Conservation (phyloP, 2,113 vertebrate genomes). For the Otolemur garnettii region DNA sequence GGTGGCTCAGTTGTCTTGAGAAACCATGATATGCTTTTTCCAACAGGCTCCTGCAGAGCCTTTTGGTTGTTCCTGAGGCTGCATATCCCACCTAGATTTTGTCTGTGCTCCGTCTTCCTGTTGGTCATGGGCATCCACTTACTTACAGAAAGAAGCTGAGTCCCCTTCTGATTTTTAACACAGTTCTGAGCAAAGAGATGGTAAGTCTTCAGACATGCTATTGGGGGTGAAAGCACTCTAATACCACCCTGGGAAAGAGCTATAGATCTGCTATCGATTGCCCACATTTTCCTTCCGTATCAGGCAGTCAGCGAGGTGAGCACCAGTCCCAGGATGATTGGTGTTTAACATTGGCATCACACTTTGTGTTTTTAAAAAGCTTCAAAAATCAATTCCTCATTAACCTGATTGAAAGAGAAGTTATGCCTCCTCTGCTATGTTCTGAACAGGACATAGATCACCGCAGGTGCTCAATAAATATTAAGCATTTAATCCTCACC, state of each 20-base stretch:
- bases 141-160: neutral
- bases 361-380: constrained; percentile 80
- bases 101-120: neutral
- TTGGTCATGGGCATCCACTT: neutral
- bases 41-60: constrained; percentile 44
- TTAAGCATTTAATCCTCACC: constrained; percentile 64
- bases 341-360: constrained; percentile 58
- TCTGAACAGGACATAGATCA: constrained; percentile 73
- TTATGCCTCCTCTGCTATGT: constrained; percentile 64
- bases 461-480: constrained; percentile 68
- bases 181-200: neutral
- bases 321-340: constrained; percentile 56
- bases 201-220: neutral
- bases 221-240: constrained; percentile 40
- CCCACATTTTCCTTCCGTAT: constrained; percentile 44
- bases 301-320: constrained; percentile 60
- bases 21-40: constrained; percentile 67
- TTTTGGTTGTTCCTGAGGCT: constrained; percentile 11
- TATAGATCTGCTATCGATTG: constrained; percentile 66
- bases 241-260: constrained; percentile 54
- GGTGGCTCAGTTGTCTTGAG: constrained; percentile 83
- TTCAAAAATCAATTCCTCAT: constrained; percentile 80
- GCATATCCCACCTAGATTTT: neutral
- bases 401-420: constrained; percentile 80
- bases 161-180: neutral